phyloP scores from a whole-genome alignment of 2,888 invertebrate species.

The Netelia fuscicornis region DNA sequence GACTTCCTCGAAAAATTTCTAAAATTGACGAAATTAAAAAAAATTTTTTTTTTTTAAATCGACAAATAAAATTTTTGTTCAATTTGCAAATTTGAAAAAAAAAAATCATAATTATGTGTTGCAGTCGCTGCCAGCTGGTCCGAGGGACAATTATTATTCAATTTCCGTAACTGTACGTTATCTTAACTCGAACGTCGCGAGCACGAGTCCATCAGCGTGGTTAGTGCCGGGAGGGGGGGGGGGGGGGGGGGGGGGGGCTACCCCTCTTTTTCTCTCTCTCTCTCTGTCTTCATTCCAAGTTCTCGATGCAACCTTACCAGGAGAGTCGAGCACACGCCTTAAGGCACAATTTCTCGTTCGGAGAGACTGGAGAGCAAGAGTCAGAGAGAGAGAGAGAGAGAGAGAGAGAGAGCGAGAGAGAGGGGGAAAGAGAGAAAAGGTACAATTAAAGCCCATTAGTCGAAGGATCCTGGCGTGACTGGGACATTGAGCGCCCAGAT shows the following conservation, averaged over 20 bases:
- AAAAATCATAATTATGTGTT: neutral
- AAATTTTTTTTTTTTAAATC: too few relatives aligned
- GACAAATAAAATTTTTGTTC: neutral
- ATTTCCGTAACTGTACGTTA: slow-evolving; percentile 81
- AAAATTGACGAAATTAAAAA: too few relatives aligned
- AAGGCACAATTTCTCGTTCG: slow-evolving; percentile 71
- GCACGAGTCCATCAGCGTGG: slow-evolving; percentile 54
- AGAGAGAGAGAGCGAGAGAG: too few relatives aligned
- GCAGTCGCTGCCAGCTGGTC: slow-evolving; percentile 49
- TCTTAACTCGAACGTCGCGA: slow-evolving; percentile 80
- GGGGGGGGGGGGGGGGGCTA: neutral
- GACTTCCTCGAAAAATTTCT: neutral
- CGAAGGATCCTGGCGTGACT: slow-evolving; percentile 76
- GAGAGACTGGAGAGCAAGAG: slow-evolving; percentile 49
- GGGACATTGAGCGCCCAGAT: slow-evolving; percentile 72
- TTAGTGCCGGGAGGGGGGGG: neutral
- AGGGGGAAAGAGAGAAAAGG: too few relatives aligned
- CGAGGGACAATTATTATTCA: slow-evolving; percentile 82
- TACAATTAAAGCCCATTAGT: slow-evolving; percentile 83
- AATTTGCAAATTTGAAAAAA: neutral
- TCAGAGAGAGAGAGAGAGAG: too few relatives aligned
- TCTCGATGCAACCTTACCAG: too few relatives aligned
- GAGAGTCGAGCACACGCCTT: slow-evolving; percentile 2
- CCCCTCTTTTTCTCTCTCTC: slow-evolving; percentile 4
- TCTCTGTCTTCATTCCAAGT: neutral